Evolutionary conservation across 53 echinoderm and acorn worm species (phyloP).

Genomic region (Antedon mediterranea): DNA sequence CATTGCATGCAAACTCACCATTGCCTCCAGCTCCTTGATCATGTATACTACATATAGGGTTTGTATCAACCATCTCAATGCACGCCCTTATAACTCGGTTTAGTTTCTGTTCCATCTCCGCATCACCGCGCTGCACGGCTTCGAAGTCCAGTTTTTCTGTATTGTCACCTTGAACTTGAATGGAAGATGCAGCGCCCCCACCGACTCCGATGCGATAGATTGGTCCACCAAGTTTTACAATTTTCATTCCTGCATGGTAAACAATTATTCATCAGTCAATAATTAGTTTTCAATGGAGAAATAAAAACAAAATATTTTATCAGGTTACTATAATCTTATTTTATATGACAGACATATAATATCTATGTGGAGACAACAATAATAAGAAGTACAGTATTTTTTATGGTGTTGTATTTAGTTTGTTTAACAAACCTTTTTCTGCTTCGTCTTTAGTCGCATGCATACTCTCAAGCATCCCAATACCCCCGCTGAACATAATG

Average conservation of each 20-base stretch:
- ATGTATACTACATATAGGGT: constrained; percentile 91
- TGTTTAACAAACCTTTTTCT: constrained; percentile 27
- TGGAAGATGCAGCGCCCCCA: constrained; percentile 94
- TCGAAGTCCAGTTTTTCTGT: constrained; percentile 90
- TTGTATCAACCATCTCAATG: constrained; percentile 54
- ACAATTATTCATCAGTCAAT: not conserved
- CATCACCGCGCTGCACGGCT: constrained; percentile 92
- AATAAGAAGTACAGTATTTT: no score
- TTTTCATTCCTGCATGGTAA: constrained; percentile 54
- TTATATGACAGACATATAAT: not conserved
- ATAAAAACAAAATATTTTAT: no score
- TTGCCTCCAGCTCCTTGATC: constrained; percentile 98
- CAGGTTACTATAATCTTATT: not conserved
- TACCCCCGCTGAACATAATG: constrained; percentile 94
- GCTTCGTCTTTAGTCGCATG: constrained; percentile 61
- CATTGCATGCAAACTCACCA: no score
- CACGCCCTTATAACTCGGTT: constrained; percentile 88
- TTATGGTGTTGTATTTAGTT: no score
- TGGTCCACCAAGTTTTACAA: constrained; percentile 88
- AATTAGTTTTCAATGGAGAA: no score
- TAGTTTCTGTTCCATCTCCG: constrained; percentile 98
- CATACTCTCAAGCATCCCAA: constrained; percentile 55
- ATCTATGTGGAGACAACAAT: no score
- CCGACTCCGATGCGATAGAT: constrained; percentile 95
- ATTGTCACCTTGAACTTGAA: constrained; percentile 95